Evolutionary conservation across 53 echinoderm and acorn worm genomes (phyloP).

Genomic region (Arbacia lixula): DNA sequence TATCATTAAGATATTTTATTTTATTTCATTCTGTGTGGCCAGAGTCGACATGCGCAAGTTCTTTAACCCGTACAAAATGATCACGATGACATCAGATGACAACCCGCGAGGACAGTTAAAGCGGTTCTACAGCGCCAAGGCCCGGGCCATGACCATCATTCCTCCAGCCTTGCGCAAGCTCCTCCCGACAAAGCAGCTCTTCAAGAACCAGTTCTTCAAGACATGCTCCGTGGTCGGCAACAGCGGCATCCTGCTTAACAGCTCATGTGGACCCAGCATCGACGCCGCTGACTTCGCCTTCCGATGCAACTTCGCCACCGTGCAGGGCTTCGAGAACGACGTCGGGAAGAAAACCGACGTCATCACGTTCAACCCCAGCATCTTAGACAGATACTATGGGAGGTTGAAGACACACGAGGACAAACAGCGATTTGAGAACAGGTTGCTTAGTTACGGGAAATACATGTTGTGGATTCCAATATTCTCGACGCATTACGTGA

Average conservation of each 20-base stretch:
- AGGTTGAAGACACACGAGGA: conserved; percentile 63
- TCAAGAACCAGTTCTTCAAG: conserved; percentile 73
- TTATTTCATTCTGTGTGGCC: too few relatives aligned
- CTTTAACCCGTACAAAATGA: conserved; percentile 93
- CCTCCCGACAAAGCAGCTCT: conserved; percentile 78
- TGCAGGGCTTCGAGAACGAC: conserved; percentile 83
- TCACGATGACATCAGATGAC: conserved; percentile 99
- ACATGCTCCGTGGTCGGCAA: conserved; percentile 94
- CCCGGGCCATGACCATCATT: conserved; percentile 70
- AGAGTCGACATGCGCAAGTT: conserved; percentile 87
- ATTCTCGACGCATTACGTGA: conserved; percentile 76
- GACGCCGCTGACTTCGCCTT: conserved; percentile 82
- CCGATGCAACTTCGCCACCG: conserved; percentile 92
- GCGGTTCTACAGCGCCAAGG: conserved; percentile 90
- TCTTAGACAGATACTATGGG: conserved; percentile 74
- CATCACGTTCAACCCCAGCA: conserved; percentile 98
- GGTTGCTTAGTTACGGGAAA: conserved; percentile 80
- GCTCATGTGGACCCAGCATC: conserved; percentile 79
- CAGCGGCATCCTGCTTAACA: conserved; percentile 90
- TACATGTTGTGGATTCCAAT: conserved; percentile 96
- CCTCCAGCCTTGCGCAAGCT: conserved; percentile 77
- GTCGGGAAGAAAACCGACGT: conserved; percentile 85
- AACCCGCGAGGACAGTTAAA: conserved; percentile 80
- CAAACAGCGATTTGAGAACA: conserved; percentile 54
- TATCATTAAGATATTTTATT: too few relatives aligned